phyloP scores from a whole-genome alignment of 2,113 vertebrate genomes.

The Platichthys flesus region DNA sequence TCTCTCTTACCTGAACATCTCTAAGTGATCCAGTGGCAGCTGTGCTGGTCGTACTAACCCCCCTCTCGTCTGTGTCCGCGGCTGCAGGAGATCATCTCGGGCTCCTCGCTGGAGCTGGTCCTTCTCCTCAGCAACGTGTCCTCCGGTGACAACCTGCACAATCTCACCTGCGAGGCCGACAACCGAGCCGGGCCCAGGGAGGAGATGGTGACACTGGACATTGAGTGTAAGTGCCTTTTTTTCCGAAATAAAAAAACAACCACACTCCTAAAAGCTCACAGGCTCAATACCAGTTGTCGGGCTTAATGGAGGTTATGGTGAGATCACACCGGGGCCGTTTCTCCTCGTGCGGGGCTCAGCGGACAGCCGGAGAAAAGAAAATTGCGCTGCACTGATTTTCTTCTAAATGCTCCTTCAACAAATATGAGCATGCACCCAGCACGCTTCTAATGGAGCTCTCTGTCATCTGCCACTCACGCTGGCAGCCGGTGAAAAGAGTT shows the following conservation, averaged over 20 bases:
- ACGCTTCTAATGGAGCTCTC: conserved; percentile 73
- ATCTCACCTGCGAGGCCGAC: conserved; percentile 83
- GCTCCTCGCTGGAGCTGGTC: conserved; percentile 69
- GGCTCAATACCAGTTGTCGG: conserved; percentile 45
- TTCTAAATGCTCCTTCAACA: conserved; percentile 64
- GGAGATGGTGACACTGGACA: conserved; percentile 81
- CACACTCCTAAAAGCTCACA: conserved; percentile 44
- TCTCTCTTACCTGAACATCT: conserved; percentile 5
- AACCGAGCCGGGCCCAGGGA: conserved; percentile 82
- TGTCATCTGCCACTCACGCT: conserved; percentile 67
- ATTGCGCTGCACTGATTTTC: conserved; percentile 59
- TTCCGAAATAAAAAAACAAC: conserved; percentile 44
- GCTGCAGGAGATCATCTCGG: conserved; percentile 67
- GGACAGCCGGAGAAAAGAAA: conserved; percentile 60
- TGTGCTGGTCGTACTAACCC: conserved; percentile 19
- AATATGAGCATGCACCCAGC: conserved; percentile 54
- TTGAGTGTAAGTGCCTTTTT: conserved; percentile 81
- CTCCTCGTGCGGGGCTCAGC: conserved; percentile 57
- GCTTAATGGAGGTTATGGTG: conserved; percentile 71
- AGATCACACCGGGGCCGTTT: conserved; percentile 57
- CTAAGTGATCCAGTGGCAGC: conserved; percentile 2
- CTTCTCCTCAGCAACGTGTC: conserved; percentile 78
- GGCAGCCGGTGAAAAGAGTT: conserved; percentile 52
- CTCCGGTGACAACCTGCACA: conserved; percentile 81
- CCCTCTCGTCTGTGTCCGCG: background rate